Conservation (phyloP, 2,113 vertebrate species). For the Seriola dumerili region DNA sequence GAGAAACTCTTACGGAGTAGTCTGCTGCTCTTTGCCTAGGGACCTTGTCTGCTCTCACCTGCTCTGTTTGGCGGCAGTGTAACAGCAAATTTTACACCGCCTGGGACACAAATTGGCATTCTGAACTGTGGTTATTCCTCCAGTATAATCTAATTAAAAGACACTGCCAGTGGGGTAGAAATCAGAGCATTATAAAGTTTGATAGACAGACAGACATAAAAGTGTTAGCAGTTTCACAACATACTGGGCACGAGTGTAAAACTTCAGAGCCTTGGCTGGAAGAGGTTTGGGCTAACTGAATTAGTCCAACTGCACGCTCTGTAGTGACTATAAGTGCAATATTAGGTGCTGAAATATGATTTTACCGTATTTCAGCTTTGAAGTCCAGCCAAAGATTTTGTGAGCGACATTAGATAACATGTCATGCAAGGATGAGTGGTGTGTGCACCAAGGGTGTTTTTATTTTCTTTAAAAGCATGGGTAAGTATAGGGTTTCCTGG, state of each 20-base stretch:
- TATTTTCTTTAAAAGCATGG: constrained; percentile 53
- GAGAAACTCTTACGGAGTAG: constrained; percentile 53
- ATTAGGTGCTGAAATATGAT: constrained; percentile 69
- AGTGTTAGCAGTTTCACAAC: constrained; percentile 76
- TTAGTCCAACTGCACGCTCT: constrained; percentile 72
- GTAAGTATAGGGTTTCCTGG: constrained; percentile 46
- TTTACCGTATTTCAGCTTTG: constrained; percentile 68
- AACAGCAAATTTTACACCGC: constrained; percentile 83
- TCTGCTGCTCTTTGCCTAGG: constrained; percentile 73
- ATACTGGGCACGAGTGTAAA: constrained; percentile 60
- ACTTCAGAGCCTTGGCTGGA: constrained; percentile 75
- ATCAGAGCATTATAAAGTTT: constrained; percentile 79
- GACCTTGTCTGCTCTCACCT: constrained; percentile 79
- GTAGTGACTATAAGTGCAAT: constrained; percentile 52
- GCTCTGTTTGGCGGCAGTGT: constrained; percentile 75
- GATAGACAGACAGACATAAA: constrained; percentile 82
- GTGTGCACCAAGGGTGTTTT: constrained; percentile 45
- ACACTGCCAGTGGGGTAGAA: constrained; percentile 80
- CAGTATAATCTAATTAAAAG: constrained; percentile 83
- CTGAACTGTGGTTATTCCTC: constrained; percentile 75
- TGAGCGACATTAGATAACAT: constrained; percentile 69
- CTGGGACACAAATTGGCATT: constrained; percentile 82
- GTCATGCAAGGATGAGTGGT: constrained; percentile 50
- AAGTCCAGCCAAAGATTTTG: constrained; percentile 70
- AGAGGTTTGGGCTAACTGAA: constrained; percentile 69